Evolutionary conservation across 2,888 invertebrate species (phyloP).

Genomic region (Strigamia crassipes): DNA sequence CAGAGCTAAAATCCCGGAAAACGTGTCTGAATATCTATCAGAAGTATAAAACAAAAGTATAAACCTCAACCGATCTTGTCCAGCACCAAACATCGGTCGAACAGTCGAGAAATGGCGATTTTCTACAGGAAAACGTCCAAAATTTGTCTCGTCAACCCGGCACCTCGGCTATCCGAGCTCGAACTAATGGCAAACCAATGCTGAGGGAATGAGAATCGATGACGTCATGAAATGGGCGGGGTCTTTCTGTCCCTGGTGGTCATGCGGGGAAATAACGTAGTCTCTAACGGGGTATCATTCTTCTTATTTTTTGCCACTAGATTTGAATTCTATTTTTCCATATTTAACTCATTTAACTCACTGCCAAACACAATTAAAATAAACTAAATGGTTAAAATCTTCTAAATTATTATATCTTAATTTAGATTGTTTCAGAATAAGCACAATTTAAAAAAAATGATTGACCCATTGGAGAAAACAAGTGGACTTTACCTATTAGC

Average conservation of each 20-base stretch:
- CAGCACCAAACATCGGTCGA: conserved; percentile 35
- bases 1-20: conserved; percentile 25
- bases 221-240: conserved; percentile 7
- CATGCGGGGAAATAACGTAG: background rate
- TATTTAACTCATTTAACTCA: background rate
- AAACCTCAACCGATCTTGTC: conserved; percentile 28
- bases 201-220: background rate
- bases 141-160: conserved; percentile 28
- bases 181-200: background rate
- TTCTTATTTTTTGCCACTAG: background rate
- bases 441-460: too few species aligned
- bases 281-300: background rate
- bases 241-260: background rate
- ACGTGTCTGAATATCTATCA: background rate
- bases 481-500: too few species aligned
- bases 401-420: too few species aligned
- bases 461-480: too few species aligned
- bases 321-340: background rate
- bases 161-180: conserved; percentile 38
- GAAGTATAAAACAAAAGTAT: conserved; percentile 13
- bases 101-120: conserved; percentile 16
- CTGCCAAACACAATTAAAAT: background rate
- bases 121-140: conserved; percentile 2
- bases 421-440: too few species aligned
- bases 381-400: too few species aligned